A percentile compares a stretch with the other conserved stretches of the same genome.
These are phyloP conservation scores for Agrilus planipennis DNA, from an alignment of 1,140 invertebrate species.

Conservation along the genomic window DNA sequence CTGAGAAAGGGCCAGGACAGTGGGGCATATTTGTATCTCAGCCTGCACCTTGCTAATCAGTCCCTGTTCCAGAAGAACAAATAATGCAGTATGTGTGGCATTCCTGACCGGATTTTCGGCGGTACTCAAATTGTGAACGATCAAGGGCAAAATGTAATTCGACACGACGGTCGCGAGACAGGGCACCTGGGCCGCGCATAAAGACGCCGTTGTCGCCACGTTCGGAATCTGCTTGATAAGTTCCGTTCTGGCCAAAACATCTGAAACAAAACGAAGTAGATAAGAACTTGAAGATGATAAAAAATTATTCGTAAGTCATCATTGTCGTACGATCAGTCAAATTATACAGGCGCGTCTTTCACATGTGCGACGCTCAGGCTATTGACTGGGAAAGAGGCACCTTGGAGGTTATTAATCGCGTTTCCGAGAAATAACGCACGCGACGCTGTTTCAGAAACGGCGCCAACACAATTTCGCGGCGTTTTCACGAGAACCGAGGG, in stretches of 20 bases:
- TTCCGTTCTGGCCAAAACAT: constrained; percentile 17
- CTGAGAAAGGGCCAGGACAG: constrained; percentile 25
- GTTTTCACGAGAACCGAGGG: too few species aligned
- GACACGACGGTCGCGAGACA: constrained; percentile 20
- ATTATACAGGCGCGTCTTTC: background rate
- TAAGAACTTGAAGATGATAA: background rate
- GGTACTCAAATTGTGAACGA: constrained; percentile 25
- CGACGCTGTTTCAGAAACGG: too few species aligned
- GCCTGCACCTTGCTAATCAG: constrained; percentile 22
- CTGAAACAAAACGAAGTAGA: constrained; percentile 18
- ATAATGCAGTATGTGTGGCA: constrained; percentile 18
- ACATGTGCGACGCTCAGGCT: background rate
- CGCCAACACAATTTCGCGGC: too few species aligned
- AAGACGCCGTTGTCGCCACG: constrained; percentile 21
- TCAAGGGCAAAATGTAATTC: constrained; percentile 26
- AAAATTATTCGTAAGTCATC: background rate
- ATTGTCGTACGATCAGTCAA: background rate
- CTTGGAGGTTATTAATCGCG: background rate
- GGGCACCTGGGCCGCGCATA: constrained; percentile 17
- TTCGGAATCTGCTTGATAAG: constrained; percentile 26
- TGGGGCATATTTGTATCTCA: constrained; percentile 31
- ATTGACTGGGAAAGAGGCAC: background rate
- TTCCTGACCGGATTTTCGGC: constrained; percentile 20
- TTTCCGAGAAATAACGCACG: constrained; percentile 1
- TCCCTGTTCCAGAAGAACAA: constrained; percentile 24